Percentiles rank a stretch among this genome's conserved stretches.
Evolutionary conservation across 2,888 invertebrate genomes (phyloP).

Genomic region (Portevinia maculata): DNA sequence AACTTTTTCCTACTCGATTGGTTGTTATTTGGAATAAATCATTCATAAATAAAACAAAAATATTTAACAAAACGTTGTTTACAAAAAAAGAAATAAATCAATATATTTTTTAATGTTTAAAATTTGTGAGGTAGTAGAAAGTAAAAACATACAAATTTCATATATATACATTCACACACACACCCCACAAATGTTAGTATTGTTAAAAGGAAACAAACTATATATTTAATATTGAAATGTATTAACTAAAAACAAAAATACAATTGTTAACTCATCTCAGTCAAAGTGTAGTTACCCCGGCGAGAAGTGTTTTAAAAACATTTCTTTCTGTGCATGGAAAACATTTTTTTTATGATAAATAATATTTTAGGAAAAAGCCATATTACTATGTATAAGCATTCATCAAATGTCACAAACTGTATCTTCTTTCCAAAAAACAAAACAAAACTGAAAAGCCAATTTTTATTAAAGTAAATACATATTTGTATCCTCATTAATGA

Average conservation of each 20-base stretch:
- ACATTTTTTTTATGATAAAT: slow-evolving; percentile 59
- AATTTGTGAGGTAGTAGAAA: slow-evolving; percentile 46
- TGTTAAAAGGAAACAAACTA: slow-evolving; percentile 54
- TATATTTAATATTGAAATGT: slow-evolving; percentile 49
- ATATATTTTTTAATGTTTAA: slow-evolving; percentile 73
- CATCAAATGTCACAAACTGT: slow-evolving; percentile 67
- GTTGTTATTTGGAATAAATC: slow-evolving; percentile 58
- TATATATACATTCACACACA: slow-evolving; percentile 52
- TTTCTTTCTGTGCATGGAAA: slow-evolving; percentile 38
- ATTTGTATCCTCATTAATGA: slow-evolving; percentile 48
- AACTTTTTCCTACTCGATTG: slow-evolving; percentile 78
- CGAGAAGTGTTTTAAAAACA: slow-evolving; percentile 68
- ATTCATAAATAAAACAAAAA: slow-evolving; percentile 20
- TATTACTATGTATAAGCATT: slow-evolving; percentile 69
- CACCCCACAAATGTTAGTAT: slow-evolving; percentile 61
- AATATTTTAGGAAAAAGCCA: slow-evolving; percentile 66
- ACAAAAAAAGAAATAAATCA: slow-evolving; percentile 35
- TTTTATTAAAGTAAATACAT: slow-evolving; percentile 60
- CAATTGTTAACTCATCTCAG: slow-evolving; percentile 69
- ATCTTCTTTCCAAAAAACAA: slow-evolving; percentile 62
- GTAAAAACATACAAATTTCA: slow-evolving; percentile 56
- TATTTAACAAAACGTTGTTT: slow-evolving; percentile 46
- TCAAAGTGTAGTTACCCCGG: slow-evolving; percentile 44
- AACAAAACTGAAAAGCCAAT: slow-evolving; percentile 66
- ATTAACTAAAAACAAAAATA: slow-evolving; percentile 27